Base-by-base conservation (phyloP, 2,113 vertebrate species). In the Protomyctophum bolini region DNA sequence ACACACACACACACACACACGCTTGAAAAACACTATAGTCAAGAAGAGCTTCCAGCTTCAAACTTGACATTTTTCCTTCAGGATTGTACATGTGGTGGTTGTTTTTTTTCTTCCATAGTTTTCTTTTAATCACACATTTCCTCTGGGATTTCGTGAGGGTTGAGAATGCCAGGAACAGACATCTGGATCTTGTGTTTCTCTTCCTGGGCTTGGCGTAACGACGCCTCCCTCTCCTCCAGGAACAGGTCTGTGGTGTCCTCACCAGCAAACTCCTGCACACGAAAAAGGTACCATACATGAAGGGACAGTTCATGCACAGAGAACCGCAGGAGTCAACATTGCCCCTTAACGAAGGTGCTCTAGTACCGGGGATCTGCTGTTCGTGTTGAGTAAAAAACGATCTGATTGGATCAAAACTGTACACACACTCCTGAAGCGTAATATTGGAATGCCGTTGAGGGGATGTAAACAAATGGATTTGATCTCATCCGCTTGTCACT, bases 101-200 rank as follows among this genome's bases (percentile, higher is more conserved):
- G 47, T 60, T 49, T 10, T 48, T 9, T 29, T 21, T 21, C 21
- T 21, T 21, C 21, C 21, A 21, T 21, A 21, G 50, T 49, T 9
- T 57, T 48, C 33, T 21, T 11, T 7, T 21, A 98, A 94, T 98
- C 97, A 52, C 95, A 97, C 97, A 98, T 98, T 90, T 98, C 97
- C 94, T 98, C 97, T 0, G 97, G 97, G 91, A 98, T 95, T 92
- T 98, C 97, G 83, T 98, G 96, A 87, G 97, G 97, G 94, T 98
- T 98, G 80, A 98, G 94, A 88, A 98, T 98, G 84, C 97, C 97
- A 58, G 97, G 97, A 79, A 98, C 97, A 50, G 96, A 98, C 95
- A 98, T 95, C 86, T 98, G 97, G 79, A 97, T 92, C 92, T 97
- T 98, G 93, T 97, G 97, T 77, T 98, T 98, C 88, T 98, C 97